Conservation (phyloP, 2,113 vertebrate genomes). For the Pipra filicauda region DNA sequence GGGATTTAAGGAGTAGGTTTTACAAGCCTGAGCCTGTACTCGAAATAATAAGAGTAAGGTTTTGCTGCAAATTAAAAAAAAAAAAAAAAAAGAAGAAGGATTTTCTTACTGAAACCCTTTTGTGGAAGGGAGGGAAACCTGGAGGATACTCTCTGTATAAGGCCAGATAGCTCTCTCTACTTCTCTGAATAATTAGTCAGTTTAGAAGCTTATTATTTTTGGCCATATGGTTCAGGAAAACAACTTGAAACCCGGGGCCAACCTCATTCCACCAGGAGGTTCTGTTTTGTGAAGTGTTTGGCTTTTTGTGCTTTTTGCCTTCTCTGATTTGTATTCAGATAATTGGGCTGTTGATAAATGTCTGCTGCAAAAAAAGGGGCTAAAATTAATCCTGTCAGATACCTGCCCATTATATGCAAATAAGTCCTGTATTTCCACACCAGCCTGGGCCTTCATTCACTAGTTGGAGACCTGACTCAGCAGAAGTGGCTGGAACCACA, state of each 20-base stretch:
- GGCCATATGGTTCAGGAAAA: not conserved
- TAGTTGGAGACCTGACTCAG: not conserved
- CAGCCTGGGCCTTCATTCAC: not conserved
- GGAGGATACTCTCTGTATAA: rapidly evolving
- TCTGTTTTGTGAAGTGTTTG: not conserved
- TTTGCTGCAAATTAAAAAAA: not conserved
- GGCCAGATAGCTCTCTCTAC: not conserved
- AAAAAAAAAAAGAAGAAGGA: too few species aligned
- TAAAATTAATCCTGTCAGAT: not conserved
- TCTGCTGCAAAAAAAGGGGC: not conserved
- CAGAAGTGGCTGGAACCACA: not conserved
- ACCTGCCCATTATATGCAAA: not conserved
- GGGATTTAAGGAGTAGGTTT: not conserved
- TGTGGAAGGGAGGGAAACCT: not conserved
- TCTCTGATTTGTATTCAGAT: not conserved
- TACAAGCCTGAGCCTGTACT: not conserved
- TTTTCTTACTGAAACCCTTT: not conserved
- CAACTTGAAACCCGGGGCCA: not conserved
- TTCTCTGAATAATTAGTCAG: not conserved
- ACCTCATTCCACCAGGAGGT: not conserved
- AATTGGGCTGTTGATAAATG: not conserved
- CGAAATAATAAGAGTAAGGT: not conserved
- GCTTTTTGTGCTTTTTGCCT: not conserved
- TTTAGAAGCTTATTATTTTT: not conserved
- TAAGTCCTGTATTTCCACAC: not conserved